A percentile compares a stretch with the other conserved stretches of the same genome.
Evolutionary conservation across 2,113 vertebrate genomes (phyloP).

Genomic region (Megaceryle maxima): DNA sequence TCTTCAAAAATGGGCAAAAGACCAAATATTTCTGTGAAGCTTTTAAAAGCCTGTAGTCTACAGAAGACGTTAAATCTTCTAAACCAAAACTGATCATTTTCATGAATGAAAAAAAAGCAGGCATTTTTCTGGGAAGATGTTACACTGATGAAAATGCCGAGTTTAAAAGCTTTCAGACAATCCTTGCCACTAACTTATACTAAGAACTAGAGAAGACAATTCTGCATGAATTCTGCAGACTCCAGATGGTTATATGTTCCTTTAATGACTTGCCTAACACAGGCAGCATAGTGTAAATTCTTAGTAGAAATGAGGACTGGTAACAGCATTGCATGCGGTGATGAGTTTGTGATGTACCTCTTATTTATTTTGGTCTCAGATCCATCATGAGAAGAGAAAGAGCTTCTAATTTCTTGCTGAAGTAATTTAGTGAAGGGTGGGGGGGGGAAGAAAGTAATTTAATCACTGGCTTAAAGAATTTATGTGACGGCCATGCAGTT

Average conservation of each 20-base stretch:
- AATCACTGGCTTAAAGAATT: constrained; percentile 23
- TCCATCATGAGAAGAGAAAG: neutral
- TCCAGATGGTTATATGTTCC: neutral
- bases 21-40: constrained; percentile 46
- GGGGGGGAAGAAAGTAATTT: neutral
- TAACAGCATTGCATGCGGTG: neutral
- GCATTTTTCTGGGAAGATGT: neutral
- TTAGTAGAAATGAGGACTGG: neutral
- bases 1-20: constrained; percentile 28
- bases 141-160: neutral
- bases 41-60: constrained; percentile 15
- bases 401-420: constrained; percentile 16
- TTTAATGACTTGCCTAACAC: neutral
- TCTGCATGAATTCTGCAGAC: neutral
- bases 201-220: neutral
- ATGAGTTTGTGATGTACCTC: neutral
- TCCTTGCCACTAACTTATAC: neutral
- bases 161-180: neutral
- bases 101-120: neutral
- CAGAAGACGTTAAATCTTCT: neutral
- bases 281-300: neutral
- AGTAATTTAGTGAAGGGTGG: constrained; percentile 11
- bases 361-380: constrained; percentile 14
- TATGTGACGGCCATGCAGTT: neutral
- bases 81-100: neutral